Base-by-base conservation (phyloP, 2,888 invertebrate genomes). In the Agrotis segetum region DNA sequence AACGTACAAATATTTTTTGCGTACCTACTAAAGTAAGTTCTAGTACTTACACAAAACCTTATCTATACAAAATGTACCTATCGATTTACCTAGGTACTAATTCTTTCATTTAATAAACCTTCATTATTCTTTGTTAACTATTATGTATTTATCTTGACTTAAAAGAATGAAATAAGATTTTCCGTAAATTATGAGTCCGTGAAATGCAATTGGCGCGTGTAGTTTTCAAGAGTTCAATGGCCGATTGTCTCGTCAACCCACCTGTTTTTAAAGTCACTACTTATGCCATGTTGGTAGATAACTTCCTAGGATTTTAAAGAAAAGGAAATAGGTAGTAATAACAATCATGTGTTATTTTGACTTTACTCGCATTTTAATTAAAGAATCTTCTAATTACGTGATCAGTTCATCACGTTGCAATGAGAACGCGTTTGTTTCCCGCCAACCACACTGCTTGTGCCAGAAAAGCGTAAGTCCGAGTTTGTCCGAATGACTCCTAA, bases 401-500 rank as follows among this genome's bases (percentile, higher is more conserved):
- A 50, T 67, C 53, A 65, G 56, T 67, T 58, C 53, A 72, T 66
- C 55, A 71, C 64, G 71, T 73, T 76, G 77, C 77, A 78, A 84
- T 82, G 76, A 81, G 78, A 81, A 77, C 82, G 77, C 83, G 73
- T 88, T 88, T 85, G 87, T 88, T 91, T 87, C 83, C 83, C 88
- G 81, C 86, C 83, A 82, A 79, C 77, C 75, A 87, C 44, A 70
- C 88, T 85, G 88, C 86, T 81, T 81, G 82, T 84, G 82, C 89
- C 86, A 86, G 88, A 88, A 89, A 87, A 88, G 87, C 89, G 90
- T 88, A 90, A 91, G 92, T 88, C 84, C 84, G 81, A 84, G 87
- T 88, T 86, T 84, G 85, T 83, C 87, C 86, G 88, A 85, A 78
- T 82, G 83, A 82, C 58, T 74, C 52, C 40, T 68, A 78, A 79